Evolutionary conservation across 2,888 invertebrate species (phyloP).

Genomic region (Platycheirus rosarum): DNA sequence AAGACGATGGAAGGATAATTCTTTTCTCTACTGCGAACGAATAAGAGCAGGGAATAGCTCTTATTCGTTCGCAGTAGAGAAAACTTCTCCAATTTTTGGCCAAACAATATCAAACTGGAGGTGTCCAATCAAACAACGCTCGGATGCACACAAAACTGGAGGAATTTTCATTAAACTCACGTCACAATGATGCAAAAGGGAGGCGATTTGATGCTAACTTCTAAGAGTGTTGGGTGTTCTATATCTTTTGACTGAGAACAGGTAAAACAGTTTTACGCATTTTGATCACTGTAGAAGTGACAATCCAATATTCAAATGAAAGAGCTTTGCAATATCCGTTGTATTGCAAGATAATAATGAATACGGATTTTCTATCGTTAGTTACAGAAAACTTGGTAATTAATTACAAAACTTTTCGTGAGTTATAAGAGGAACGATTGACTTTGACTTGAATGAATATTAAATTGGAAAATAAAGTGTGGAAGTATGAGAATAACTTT

Average conservation of each 20-base stretch:
- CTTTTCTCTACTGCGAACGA: conserved; percentile 14
- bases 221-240: conserved; percentile 39
- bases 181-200: conserved; percentile 32
- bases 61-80: conserved; percentile 40
- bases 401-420: conserved; percentile 59
- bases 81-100: conserved; percentile 61
- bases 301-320: no score
- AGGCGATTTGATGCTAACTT: background rate
- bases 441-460: background rate
- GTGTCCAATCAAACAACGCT: conserved; percentile 69
- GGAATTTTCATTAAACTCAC: conserved; percentile 69
- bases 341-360: background rate
- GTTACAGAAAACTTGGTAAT: conserved; percentile 44
- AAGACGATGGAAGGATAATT: conserved; percentile 29
- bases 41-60: conserved; percentile 20
- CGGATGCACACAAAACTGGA: conserved; percentile 70
- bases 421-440: background rate
- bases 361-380: background rate
- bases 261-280: no score
- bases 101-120: conserved; percentile 63
- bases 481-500: no score
- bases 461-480: no score
- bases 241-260: no score
- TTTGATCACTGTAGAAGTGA: no score
- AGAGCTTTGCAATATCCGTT: no score